A percentile compares a stretch with the other conserved stretches of the same genome.
Conservation (phyloP, 2,797 vertebrate species). For the Moxostoma hubbsi region DNA sequence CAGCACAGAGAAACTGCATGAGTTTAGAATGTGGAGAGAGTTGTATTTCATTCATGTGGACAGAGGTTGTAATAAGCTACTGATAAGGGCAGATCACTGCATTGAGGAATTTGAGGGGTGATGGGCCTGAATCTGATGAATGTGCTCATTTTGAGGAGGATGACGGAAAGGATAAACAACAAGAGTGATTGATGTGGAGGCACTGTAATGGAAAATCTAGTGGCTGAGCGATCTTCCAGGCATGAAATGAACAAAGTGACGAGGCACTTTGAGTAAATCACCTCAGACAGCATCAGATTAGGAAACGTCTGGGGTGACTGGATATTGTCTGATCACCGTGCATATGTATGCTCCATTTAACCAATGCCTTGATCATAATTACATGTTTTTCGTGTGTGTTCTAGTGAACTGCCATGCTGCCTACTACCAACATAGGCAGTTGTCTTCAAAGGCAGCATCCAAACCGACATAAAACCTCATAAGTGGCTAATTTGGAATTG, state of each 20-base stretch:
- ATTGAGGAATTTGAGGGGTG: conserved; percentile 46
- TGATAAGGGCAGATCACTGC: conserved; percentile 7
- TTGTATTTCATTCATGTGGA: neutral
- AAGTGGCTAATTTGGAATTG: too few relatives aligned
- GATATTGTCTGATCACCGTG: conserved; percentile 2
- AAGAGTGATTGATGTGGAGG: conserved; percentile 68
- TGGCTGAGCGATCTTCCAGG: conserved; percentile 64
- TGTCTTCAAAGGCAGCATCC: too few relatives aligned
- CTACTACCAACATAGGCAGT: too few relatives aligned
- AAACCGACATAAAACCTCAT: too few relatives aligned
- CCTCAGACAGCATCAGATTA: conserved; percentile 35
- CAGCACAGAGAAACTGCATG: neutral
- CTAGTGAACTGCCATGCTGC: too few relatives aligned
- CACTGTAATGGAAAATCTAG: conserved; percentile 67
- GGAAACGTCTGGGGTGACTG: conserved; percentile 19
- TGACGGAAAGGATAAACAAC: conserved; percentile 65
- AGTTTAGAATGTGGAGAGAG: neutral
- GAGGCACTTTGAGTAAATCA: conserved; percentile 65
- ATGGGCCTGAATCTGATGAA: conserved; percentile 63
- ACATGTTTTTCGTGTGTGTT: neutral
- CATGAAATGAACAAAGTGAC: conserved; percentile 74
- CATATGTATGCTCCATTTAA: conserved; percentile 8
- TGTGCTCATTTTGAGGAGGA: conserved; percentile 68
- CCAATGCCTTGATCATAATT: neutral
- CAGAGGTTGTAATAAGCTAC: conserved; percentile 5